Evolutionary conservation across 2,888 invertebrate genomes (phyloP).

Genomic region (Abscondita cerata): DNA sequence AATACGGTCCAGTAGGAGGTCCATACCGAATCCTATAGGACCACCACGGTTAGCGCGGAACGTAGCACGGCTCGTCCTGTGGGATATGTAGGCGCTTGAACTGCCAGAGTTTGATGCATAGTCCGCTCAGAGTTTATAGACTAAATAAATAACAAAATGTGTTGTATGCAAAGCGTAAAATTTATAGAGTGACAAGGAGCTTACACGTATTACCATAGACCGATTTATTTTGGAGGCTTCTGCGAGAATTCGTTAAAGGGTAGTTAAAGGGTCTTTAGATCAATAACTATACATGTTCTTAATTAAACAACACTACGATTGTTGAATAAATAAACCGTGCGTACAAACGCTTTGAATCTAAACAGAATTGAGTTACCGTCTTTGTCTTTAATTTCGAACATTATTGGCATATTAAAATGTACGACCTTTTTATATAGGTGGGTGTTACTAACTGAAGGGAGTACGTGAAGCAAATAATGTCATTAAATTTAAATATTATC

Average conservation of each 20-base stretch:
- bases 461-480: conserved; percentile 11
- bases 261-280: neutral
- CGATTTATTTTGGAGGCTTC: conserved; percentile 12
- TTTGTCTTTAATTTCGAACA: neutral
- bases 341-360: too few species aligned
- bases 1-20: conserved; percentile 35
- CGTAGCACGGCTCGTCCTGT: conserved; percentile 39
- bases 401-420: neutral
- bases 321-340: too few species aligned
- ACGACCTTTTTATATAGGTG: neutral
- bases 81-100: conserved; percentile 41
- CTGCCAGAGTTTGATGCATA: conserved; percentile 43
- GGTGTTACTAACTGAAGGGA: neutral
- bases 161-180: conserved; percentile 24
- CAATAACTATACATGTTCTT: too few species aligned
- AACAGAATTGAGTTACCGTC: too few species aligned
- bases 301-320: too few species aligned
- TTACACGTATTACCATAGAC: conserved; percentile 6
- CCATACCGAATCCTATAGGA: conserved; percentile 23
- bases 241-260: neutral
- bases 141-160: conserved; percentile 28
- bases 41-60: conserved; percentile 26
- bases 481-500: conserved; percentile 19
- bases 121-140: conserved; percentile 34
- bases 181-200: conserved; percentile 18